Conservation (phyloP, 1,140 invertebrate species). For the Pectinophora gossypiella region DNA sequence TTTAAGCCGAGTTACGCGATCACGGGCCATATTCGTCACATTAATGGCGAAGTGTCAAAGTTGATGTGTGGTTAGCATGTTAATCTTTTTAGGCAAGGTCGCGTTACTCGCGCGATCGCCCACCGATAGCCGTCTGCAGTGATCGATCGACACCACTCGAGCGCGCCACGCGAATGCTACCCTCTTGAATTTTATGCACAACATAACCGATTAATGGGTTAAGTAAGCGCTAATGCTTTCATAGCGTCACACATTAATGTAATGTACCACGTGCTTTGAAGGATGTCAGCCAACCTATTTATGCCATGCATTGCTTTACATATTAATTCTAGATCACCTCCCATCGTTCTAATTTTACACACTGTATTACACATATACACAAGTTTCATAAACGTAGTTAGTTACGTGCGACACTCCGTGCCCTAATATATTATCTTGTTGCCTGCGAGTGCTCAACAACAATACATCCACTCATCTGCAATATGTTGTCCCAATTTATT, state of each 20-base stretch:
- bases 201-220: neutral
- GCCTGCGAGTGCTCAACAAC: neutral
- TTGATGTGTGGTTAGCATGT: constrained; percentile 46
- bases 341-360: too few relatives aligned
- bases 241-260: neutral
- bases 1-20: too few relatives aligned
- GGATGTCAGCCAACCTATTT: too few relatives aligned
- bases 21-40: too few relatives aligned
- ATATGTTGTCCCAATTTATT: constrained; percentile 24
- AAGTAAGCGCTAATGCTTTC: neutral
- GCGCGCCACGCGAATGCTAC: constrained; percentile 3
- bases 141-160: constrained; percentile 33
- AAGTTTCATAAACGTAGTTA: too few relatives aligned
- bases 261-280: too few relatives aligned
- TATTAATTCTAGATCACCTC: too few relatives aligned
- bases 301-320: too few relatives aligned
- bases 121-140: constrained; percentile 31
- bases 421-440: neutral
- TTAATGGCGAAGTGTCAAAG: constrained; percentile 19
- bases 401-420: too few relatives aligned
- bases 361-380: too few relatives aligned
- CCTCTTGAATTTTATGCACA: neutral
- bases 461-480: neutral
- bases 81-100: constrained; percentile 55
- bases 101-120: constrained; percentile 38